Conservation (phyloP, 92 coral and sea anemone species). For the Nematostella vectensis region DNA sequence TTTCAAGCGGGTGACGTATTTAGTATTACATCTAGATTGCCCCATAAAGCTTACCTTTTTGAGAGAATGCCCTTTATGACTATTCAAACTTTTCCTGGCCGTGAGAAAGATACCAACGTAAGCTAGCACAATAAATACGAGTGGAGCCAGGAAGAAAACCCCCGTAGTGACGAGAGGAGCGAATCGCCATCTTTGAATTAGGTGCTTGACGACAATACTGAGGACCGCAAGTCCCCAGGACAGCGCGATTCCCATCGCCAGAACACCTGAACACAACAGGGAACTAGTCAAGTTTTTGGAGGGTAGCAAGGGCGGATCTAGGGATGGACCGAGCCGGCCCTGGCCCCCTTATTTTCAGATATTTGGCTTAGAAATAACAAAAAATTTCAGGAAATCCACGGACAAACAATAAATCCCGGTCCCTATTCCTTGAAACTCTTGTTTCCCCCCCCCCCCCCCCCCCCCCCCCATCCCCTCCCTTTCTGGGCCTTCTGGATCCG, state of each 20-base stretch:
- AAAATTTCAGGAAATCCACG: not conserved
- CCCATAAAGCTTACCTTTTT: constrained; percentile 44
- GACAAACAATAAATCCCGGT: no score
- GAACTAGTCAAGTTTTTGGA: no score
- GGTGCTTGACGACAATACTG: constrained; percentile 29
- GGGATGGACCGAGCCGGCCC: no score
- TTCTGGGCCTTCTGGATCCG: no score
- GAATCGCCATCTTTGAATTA: constrained; percentile 23
- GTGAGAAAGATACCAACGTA: constrained; percentile 51
- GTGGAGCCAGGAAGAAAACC: constrained; percentile 56
- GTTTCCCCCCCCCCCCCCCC: no score
- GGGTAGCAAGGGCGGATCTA: no score
- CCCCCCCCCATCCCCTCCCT: no score
- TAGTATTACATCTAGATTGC: not conserved
- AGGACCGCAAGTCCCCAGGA: constrained; percentile 62
- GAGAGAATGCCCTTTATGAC: constrained; percentile 39
- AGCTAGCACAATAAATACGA: constrained; percentile 46
- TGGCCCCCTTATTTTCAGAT: no score
- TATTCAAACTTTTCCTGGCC: constrained; percentile 59
- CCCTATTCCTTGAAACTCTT: no score
- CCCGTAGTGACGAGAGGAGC: constrained; percentile 35
- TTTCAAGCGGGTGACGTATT: not conserved
- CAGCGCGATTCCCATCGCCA: constrained; percentile 40
- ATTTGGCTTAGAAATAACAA: no score
- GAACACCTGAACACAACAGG: constrained; percentile 24